Evolutionary conservation across 2,797 vertebrate species (phyloP).

Genomic region (Tauraco hartlaubi): DNA sequence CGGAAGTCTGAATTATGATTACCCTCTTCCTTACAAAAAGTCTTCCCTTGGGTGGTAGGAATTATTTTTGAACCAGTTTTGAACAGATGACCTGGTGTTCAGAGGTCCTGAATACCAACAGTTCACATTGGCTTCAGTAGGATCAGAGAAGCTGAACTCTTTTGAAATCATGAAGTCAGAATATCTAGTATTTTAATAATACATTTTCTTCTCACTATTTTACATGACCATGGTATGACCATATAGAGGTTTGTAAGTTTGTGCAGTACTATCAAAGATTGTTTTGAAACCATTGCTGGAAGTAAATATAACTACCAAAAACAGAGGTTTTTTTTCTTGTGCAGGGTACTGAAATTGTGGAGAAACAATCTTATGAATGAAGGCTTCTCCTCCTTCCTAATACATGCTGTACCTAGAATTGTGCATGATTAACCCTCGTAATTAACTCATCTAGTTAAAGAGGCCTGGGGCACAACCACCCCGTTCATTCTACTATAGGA

Average conservation of each 20-base stretch:
- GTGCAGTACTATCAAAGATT: not conserved
- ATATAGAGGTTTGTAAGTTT: not conserved
- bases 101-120: not conserved
- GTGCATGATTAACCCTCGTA: not conserved
- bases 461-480: not conserved
- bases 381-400: not conserved
- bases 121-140: not conserved
- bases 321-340: fast-evolving
- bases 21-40: not conserved
- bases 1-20: not conserved
- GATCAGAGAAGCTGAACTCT: not conserved
- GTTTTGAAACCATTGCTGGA: not conserved
- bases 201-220: not conserved
- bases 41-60: not conserved
- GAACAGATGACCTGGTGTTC: not conserved
- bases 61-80: not conserved
- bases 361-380: not conserved
- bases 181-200: not conserved
- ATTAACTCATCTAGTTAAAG: not conserved
- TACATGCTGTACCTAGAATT: not conserved
- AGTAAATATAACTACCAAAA: not conserved
- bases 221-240: not conserved
- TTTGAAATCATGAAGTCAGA: not conserved
- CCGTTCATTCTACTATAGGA: not conserved
- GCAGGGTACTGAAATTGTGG: not conserved